phyloP scores from a whole-genome alignment of 2,797 vertebrate species.

The Hypotaenidia okinawae region DNA sequence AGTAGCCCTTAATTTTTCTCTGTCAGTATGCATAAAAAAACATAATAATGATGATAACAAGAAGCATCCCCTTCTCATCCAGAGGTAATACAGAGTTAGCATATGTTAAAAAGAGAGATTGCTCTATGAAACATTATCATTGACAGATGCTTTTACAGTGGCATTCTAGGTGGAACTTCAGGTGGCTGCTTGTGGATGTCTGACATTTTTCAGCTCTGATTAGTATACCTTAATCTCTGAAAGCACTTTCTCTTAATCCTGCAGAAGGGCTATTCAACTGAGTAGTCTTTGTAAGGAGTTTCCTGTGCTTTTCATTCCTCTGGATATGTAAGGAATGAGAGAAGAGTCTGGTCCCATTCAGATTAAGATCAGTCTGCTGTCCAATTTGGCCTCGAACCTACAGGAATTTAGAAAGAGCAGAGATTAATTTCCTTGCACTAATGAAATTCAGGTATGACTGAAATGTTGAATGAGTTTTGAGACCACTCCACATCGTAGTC shows the following conservation, averaged over 20 bases:
- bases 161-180: background rate
- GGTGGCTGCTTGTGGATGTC: background rate
- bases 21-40: background rate
- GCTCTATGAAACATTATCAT: background rate
- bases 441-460: background rate
- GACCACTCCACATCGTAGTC: background rate
- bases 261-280: background rate
- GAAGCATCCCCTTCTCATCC: background rate
- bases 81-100: background rate
- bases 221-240: background rate
- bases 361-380: background rate
- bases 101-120: background rate
- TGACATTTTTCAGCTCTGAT: background rate
- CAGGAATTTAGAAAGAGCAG: background rate
- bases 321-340: background rate
- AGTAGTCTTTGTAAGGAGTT: background rate
- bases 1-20: background rate
- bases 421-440: background rate
- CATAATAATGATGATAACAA: background rate
- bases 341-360: background rate
- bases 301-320: background rate
- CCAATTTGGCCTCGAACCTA: background rate
- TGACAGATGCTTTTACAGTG: background rate
- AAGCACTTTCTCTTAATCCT: background rate
- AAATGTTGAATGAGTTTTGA: background rate